Conservation (phyloP, 2,888 invertebrate species). For the Plebejus anna region DNA sequence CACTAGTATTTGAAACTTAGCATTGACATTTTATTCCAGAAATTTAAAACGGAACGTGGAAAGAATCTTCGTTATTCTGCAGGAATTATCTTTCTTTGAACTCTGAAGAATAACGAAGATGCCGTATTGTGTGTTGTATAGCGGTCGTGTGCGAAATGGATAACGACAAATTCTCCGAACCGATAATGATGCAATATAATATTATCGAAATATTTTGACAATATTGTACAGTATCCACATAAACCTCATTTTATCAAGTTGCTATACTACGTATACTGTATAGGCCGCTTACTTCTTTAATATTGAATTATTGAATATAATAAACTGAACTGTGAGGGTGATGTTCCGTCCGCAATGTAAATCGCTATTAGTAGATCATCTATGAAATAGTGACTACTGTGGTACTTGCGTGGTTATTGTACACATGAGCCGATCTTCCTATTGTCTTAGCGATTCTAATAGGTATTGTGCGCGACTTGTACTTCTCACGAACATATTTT, state of each 20-base stretch:
- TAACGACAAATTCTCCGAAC: neutral
- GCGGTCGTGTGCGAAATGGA: neutral
- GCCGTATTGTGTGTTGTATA: neutral
- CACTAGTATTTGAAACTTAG: neutral
- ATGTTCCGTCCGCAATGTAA: no score
- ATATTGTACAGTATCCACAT: no score
- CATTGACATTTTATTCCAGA: neutral
- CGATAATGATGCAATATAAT: neutral
- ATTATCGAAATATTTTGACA: neutral
- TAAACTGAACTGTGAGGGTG: no score
- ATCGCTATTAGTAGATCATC: no score
- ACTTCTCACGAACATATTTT: neutral
- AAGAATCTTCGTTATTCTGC: neutral
- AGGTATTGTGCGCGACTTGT: neutral
- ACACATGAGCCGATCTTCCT: neutral
- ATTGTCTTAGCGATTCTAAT: neutral
- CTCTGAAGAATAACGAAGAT: neutral
- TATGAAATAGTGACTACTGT: neutral
- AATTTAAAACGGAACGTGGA: slow-evolving; percentile 14
- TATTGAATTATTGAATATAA: no score
- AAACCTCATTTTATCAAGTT: no score
- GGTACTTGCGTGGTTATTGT: neutral
- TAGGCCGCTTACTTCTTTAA: no score
- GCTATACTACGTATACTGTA: no score
- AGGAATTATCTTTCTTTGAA: slow-evolving; percentile 6